These are phyloP conservation scores for Poeciliopsis presidionis DNA, from an alignment of 2,797 vertebrate species.

Conservation along the genomic window DNA sequence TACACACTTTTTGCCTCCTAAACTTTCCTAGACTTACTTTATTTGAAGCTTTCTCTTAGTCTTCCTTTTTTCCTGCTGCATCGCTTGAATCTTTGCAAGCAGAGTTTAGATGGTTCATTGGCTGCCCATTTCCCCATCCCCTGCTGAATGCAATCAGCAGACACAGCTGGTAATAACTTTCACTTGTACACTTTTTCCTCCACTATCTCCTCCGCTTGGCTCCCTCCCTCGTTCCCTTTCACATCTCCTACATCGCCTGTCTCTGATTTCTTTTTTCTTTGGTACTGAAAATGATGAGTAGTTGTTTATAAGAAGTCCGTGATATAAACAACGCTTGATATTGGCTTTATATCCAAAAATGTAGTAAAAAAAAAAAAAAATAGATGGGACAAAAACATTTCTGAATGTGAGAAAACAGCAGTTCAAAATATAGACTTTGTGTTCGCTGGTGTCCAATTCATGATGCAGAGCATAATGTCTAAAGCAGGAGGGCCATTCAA, in stretches of 20 bases:
- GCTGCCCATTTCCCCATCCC: conserved; percentile 81
- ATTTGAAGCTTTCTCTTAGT: conserved; percentile 2
- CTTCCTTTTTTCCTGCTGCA: conserved; percentile 56
- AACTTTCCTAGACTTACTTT: background rate
- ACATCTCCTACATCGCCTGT: conserved; percentile 21
- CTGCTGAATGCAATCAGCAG: conserved; percentile 90
- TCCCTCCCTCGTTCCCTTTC: conserved; percentile 25
- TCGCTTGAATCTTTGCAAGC: conserved; percentile 81
- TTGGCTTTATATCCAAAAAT: conserved; percentile 85
- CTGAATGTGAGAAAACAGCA: conserved; percentile 62
- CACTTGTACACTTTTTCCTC: conserved; percentile 53
- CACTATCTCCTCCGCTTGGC: conserved; percentile 47
- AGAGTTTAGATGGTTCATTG: conserved; percentile 81
- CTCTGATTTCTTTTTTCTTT: conserved; percentile 43
- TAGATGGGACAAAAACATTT: conserved; percentile 35
- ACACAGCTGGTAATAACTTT: conserved; percentile 87
- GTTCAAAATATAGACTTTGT: conserved; percentile 77
- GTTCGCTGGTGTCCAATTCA: background rate
- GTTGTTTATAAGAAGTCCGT: conserved; percentile 74
- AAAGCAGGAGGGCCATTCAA: background rate
- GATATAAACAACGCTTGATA: conserved; percentile 86
- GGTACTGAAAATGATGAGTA: conserved; percentile 77
- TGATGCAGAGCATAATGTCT: background rate
- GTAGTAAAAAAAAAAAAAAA: conserved; percentile 73
- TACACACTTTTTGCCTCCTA: background rate